Evolutionary conservation across 1,140 invertebrate species (phyloP).

Genomic region (Coboldia fuscipes): DNA sequence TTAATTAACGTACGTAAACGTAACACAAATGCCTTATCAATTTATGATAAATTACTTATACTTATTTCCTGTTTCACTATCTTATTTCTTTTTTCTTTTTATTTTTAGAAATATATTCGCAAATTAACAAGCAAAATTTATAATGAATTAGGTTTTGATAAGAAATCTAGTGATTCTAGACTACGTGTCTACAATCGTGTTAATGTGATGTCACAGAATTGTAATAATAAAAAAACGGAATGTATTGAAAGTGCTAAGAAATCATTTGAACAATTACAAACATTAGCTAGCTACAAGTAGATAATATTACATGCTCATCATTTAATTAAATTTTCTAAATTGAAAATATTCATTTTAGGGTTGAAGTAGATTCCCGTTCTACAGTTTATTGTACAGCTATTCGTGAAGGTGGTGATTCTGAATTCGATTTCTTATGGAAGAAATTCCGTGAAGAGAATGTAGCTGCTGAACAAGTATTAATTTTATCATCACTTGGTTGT

Average conservation of each 20-base stretch:
- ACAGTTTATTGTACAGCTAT: constrained; percentile 33
- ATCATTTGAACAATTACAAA: constrained; percentile 9
- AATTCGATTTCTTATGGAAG: constrained; percentile 28
- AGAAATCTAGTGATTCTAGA: constrained; percentile 7
- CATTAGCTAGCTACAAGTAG: background rate
- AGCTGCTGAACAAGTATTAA: constrained; percentile 28
- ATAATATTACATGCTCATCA: background rate
- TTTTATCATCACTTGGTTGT: constrained; percentile 34
- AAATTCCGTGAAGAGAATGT: constrained; percentile 23
- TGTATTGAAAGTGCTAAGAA: constrained; percentile 21
- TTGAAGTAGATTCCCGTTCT: constrained; percentile 28
- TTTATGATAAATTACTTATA: background rate
- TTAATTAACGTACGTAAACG: background rate
- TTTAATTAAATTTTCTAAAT: background rate
- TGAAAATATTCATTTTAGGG: constrained; percentile 13
- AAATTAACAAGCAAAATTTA: constrained; percentile 9
- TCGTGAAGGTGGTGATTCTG: constrained; percentile 20
- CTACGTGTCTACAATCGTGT: constrained; percentile 18
- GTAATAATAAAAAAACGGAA: constrained; percentile 21
- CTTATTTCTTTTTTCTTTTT: constrained; percentile 4
- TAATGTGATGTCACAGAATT: constrained; percentile 26
- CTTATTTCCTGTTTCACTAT: background rate
- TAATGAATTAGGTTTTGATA: constrained; percentile 12
- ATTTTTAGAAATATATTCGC: constrained; percentile 6
- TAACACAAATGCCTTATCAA: background rate